phyloP scores from a whole-genome alignment of 2,797 vertebrate species.

The Halcyon badia region DNA sequence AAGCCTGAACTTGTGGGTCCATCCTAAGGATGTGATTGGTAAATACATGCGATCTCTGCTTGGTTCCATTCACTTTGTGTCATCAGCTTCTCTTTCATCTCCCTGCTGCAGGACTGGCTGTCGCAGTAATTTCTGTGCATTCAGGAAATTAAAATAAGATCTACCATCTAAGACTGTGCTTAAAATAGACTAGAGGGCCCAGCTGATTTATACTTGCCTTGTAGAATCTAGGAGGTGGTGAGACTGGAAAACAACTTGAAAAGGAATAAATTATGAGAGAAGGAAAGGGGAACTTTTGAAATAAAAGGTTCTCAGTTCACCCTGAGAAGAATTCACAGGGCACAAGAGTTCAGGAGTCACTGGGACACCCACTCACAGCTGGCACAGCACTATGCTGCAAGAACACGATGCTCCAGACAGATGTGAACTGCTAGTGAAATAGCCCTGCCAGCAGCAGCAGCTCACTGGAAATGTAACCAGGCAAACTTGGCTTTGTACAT shows the following conservation, averaged over 20 bases:
- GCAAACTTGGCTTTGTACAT: neutral
- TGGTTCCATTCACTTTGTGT: neutral
- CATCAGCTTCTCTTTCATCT: neutral
- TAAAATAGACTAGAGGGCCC: constrained; percentile 22
- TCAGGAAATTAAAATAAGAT: neutral
- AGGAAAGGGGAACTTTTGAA: neutral
- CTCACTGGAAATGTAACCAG: neutral
- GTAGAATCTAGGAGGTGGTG: neutral
- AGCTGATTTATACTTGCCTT: constrained; percentile 1
- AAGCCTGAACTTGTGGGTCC: neutral
- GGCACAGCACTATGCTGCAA: neutral
- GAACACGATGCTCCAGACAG: neutral
- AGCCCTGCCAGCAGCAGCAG: neutral
- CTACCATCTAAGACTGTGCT: neutral
- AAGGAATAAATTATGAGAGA: neutral
- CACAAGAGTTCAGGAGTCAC: neutral
- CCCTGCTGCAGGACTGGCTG: neutral
- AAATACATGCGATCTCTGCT: neutral
- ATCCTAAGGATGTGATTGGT: neutral
- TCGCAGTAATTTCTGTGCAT: neutral
- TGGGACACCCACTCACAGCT: neutral
- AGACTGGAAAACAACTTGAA: neutral
- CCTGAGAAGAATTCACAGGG: neutral
- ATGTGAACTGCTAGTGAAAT: neutral
- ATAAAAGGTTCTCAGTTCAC: neutral